Base-by-base conservation (phyloP, 2,113 vertebrate genomes). In the Tachysurus vachellii region DNA sequence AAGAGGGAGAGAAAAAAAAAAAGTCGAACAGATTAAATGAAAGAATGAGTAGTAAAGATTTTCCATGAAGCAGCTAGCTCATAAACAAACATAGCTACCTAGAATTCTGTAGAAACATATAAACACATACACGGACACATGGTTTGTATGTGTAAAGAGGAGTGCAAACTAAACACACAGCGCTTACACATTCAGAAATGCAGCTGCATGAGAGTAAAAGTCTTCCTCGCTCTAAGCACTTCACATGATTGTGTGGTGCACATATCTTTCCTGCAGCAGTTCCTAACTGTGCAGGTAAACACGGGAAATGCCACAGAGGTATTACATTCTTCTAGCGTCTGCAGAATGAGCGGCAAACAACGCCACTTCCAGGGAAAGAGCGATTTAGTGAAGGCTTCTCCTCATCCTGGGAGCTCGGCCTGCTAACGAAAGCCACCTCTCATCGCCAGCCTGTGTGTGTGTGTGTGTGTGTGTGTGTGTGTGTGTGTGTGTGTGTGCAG, bases 311-410 rank as follows among this genome's bases (percentile, higher is more conserved):
- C 89, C 84, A 73, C 44, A 19, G 80, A 89, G 82, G 83, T 71
- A 83, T 88, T 83, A 75, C 81, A 89, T 90, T 89, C 89, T 87
- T 88, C 44, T 59, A 80, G 68, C 57, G 86, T 81, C 89, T 90
- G 85, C 64, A 47, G 85, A 84, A 68, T 19, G n/a, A 28, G 21
- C 50, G 68, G 84, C 71, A 88, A 81, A 87, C 56, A 59, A 50
- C 28, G 7, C 13, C 44, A 31, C 85, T 84, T 86, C 83, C 83
- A 66, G 31, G 86, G 83, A 88, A 79, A 56, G 47, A 61, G 2
- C 62, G 31, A 77, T 82, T 84, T n/a, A 36, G 47, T 31, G 36
- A 53, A 75, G 76, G 42, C 59, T 66, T 79, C 73, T 82, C 86
- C 42, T 47, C 50, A 42, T 70, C 82, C 85, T 57, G 28, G 57